Evolutionary conservation across 2,888 invertebrate species (phyloP).

Genomic region (Phoronis australis): DNA sequence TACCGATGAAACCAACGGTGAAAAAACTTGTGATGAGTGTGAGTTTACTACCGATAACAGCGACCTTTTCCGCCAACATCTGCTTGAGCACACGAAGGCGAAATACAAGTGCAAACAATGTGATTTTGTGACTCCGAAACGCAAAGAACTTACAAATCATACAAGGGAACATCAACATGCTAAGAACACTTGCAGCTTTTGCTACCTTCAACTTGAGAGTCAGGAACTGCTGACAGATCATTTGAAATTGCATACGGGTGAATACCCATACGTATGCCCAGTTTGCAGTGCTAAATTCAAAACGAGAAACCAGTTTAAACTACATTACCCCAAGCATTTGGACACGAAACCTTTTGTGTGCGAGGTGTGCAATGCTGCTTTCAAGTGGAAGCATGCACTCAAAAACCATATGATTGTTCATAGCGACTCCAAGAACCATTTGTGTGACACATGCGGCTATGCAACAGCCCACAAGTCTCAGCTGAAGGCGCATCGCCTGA

Average conservation of each 20-base stretch:
- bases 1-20: neutral
- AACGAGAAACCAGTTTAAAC: slow-evolving; percentile 55
- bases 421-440: slow-evolving; percentile 58
- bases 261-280: slow-evolving; percentile 57
- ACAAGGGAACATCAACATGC: slow-evolving; percentile 29
- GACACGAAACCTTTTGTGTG: slow-evolving; percentile 58
- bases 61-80: too few species aligned
- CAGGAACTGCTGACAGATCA: slow-evolving; percentile 47
- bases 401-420: slow-evolving; percentile 53
- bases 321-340: slow-evolving; percentile 59
- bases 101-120: slow-evolving; percentile 30
- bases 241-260: slow-evolving; percentile 53
- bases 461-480: slow-evolving; percentile 59
- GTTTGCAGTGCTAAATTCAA: slow-evolving; percentile 57
- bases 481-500: slow-evolving; percentile 57
- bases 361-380: slow-evolving; percentile 56
- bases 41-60: slow-evolving; percentile 10
- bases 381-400: slow-evolving; percentile 61
- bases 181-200: slow-evolving; percentile 46
- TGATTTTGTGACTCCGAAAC: slow-evolving; percentile 22
- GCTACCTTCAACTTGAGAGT: slow-evolving; percentile 41
- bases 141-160: slow-evolving; percentile 28
- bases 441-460: slow-evolving; percentile 60
- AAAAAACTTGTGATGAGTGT: slow-evolving; percentile 20
- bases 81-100: neutral